Conservation (phyloP, 2,888 invertebrate species). For the Cancer borealis region DNA sequence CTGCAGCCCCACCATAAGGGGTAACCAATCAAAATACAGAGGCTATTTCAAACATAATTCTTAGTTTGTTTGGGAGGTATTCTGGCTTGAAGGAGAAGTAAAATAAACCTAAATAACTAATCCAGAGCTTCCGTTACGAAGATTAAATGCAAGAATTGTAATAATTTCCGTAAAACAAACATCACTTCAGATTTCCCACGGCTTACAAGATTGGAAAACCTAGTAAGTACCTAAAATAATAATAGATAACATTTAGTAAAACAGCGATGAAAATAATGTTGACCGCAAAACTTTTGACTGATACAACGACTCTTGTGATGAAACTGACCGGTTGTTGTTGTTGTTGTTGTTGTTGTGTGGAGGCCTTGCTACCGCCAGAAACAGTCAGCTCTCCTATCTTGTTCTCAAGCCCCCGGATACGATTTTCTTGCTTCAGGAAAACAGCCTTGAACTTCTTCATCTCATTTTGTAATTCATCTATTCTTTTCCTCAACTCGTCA, state of each 20-base stretch:
- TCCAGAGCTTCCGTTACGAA: not conserved
- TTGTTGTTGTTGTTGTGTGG: slow-evolving; percentile 46
- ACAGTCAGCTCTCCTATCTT: slow-evolving; percentile 65
- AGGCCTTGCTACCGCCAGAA: slow-evolving; percentile 39
- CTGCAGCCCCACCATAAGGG: no score
- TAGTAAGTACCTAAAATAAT: slow-evolving; percentile 62
- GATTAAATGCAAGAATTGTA: not conserved
- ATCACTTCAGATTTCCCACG: not conserved
- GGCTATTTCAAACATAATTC: not conserved
- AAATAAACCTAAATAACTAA: not conserved
- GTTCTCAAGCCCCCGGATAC: slow-evolving; percentile 74
- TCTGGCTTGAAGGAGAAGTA: not conserved
- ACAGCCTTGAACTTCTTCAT: slow-evolving; percentile 82
- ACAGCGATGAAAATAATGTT: slow-evolving; percentile 67
- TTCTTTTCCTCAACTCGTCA: slow-evolving; percentile 76
- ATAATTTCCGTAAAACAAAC: not conserved
- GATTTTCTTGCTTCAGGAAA: slow-evolving; percentile 94
- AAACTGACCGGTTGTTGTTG: slow-evolving; percentile 66
- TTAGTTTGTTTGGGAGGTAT: not conserved
- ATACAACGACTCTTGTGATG: slow-evolving; percentile 50
- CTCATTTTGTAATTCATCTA: slow-evolving; percentile 78
- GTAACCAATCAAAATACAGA: not conserved
- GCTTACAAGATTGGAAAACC: slow-evolving; percentile 35
- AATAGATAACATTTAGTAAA: slow-evolving; percentile 68
- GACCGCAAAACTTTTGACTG: slow-evolving; percentile 64